Conservation (phyloP, 1,140 invertebrate genomes). For the Ladona fulva region DNA sequence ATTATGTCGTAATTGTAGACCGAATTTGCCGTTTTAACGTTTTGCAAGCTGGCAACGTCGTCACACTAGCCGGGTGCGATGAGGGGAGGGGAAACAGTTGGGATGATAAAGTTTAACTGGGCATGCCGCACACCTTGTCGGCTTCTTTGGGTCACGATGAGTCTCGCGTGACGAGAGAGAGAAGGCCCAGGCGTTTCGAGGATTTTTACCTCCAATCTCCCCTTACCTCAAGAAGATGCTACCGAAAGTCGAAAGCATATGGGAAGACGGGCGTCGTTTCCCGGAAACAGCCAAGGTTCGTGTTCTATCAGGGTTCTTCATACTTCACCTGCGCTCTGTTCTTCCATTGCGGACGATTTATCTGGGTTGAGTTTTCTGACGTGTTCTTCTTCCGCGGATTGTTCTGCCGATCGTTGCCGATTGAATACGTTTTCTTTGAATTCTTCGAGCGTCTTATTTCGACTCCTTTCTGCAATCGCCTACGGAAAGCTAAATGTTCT, state of each 20-base stretch:
- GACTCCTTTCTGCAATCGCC: no score
- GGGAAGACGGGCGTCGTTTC: neutral
- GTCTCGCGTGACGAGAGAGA: neutral
- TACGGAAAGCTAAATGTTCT: no score
- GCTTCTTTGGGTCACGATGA: neutral
- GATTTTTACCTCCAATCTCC: neutral
- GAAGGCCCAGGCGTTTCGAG: neutral
- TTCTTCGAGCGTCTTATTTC: no score
- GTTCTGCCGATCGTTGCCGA: no score
- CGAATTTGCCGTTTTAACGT: no score
- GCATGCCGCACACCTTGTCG: slow-evolving; percentile 1
- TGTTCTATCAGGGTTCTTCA: neutral
- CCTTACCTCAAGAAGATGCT: neutral
- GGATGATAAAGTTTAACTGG: neutral
- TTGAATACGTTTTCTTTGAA: no score
- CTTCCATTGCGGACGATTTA: no score
- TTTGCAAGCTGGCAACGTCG: neutral
- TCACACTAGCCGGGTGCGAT: neutral
- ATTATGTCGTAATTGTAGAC: no score
- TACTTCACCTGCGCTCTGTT: neutral
- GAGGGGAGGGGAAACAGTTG: neutral
- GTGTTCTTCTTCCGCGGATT: no score
- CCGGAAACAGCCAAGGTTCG: neutral
- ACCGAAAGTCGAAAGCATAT: neutral
- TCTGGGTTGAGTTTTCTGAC: no score